These are phyloP conservation scores for Orchesellides sinensis DNA, from an alignment of 2,888 invertebrate species.

Conservation along the genomic window DNA sequence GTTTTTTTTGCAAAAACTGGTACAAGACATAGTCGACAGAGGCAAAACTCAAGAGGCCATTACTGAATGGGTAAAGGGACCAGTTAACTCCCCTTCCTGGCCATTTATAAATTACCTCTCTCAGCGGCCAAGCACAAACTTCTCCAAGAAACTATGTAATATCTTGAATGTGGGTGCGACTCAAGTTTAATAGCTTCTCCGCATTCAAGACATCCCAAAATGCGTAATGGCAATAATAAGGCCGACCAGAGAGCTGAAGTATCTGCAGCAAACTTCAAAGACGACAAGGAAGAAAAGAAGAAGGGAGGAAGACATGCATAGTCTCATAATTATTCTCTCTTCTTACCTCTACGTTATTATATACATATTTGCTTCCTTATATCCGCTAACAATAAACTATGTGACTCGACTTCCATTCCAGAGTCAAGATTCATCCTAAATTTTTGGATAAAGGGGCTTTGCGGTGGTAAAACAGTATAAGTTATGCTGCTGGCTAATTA, in stretches of 20 bases:
- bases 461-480: slow-evolving; percentile 12
- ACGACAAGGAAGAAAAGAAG: slow-evolving; percentile 16
- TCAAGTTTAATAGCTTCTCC: slow-evolving; percentile 50
- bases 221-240: slow-evolving; percentile 50
- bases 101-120: slow-evolving; percentile 51
- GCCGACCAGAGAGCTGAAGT: slow-evolving; percentile 48
- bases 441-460: slow-evolving; percentile 51
- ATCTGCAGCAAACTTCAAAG: slow-evolving; percentile 20
- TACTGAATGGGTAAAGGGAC: slow-evolving; percentile 59
- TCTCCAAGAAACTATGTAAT: neutral
- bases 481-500: slow-evolving; percentile 57
- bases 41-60: slow-evolving; percentile 60
- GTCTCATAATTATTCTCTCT: slow-evolving; percentile 64
- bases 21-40: slow-evolving; percentile 18
- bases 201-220: slow-evolving; percentile 45
- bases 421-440: slow-evolving; percentile 61
- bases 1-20: slow-evolving; percentile 20
- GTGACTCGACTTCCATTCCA: slow-evolving; percentile 38
- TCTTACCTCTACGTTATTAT: slow-evolving; percentile 31
- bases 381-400: slow-evolving; percentile 46
- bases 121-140: neutral
- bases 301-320: slow-evolving; percentile 12
- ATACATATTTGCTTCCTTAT: slow-evolving; percentile 7
- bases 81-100: slow-evolving; percentile 53
- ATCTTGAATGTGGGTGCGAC: slow-evolving; percentile 23